Base-by-base conservation (phyloP, 1,140 invertebrate genomes). In the Solen grandis region DNA sequence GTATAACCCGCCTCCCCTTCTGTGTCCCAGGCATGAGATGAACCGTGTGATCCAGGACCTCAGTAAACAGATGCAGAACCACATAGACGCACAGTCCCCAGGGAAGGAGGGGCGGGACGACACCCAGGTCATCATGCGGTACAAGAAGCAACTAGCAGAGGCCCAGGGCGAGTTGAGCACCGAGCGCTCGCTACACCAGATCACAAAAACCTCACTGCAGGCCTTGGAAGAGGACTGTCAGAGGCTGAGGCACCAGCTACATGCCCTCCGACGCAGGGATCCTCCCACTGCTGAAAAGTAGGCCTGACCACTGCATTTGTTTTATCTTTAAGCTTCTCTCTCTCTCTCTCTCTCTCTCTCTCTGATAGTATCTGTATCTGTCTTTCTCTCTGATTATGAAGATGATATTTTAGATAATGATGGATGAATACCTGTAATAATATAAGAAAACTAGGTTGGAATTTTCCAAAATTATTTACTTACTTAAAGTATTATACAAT, bases 191-290 rank as follows among this genome's bases (percentile, higher is more conserved):
- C 55, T 91, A 31, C 90, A 91, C 70, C 76, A 85, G 52, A 87
- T 91, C 52, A 90, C 90, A 13, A 83, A 84, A 57, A 85, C 81
- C 8, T 87, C 88, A 19, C 79, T 90, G 33, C 81, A 85, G 66
- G 84, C 87, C 8, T 66, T 89, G 16, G 90, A 91, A 60, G 89
- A 91, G 31, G 90, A 91, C 65, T 87, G 84, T 70, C 31, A 83
- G 31, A 73, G 88, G 33, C 78, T 91, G 8, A 78, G 89, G n/a
- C 83, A 88, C 27, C 86, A 87, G 60, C 72, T 89, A 27, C 83
- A 84, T 31, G 38, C 83, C 19, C 73, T 85, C 29, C 76, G 85
- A 50, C 69, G 79, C 13, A 72, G 82, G 0, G 82, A 87, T 14
- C 69, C 79, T 25, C 79, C 77, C 13, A 36, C 76, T 0, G 63